Evolutionary conservation across 1,140 invertebrate genomes (phyloP).

Genomic region (Argopecten irradians): DNA sequence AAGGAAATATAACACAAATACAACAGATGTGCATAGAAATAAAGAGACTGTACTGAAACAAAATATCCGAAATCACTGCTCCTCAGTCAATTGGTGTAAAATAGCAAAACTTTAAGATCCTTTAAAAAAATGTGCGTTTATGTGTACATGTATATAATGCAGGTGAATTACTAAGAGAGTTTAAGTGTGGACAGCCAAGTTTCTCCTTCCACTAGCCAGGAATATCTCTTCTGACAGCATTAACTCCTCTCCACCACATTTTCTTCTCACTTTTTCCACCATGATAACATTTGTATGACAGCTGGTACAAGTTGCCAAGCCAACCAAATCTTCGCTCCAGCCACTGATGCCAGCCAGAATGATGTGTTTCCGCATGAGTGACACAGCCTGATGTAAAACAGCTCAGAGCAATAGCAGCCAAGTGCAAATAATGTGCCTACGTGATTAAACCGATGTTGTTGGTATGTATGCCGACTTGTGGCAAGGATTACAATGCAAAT

Average conservation of each 20-base stretch:
- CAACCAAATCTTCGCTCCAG: constrained; percentile 14
- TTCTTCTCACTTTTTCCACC: constrained; percentile 9
- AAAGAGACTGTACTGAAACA: too few species aligned
- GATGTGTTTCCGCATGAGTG: constrained; percentile 15
- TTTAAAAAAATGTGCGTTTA: too few species aligned
- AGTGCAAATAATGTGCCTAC: constrained; percentile 16
- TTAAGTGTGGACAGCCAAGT: not conserved
- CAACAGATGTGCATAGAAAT: too few species aligned
- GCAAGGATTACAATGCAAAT: constrained; percentile 11
- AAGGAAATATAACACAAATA: too few species aligned
- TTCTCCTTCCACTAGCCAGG: not conserved
- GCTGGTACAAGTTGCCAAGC: constrained; percentile 13
- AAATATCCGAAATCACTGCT: too few species aligned
- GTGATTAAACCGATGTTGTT: constrained; percentile 4
- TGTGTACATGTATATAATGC: too few species aligned
- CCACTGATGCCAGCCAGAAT: constrained; percentile 20
- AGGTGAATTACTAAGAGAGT: not conserved
- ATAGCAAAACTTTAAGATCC: too few species aligned
- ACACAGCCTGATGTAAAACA: constrained; percentile 8
- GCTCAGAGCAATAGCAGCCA: constrained; percentile 12
- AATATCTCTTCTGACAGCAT: not conserved
- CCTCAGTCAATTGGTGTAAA: too few species aligned
- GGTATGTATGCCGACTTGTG: not conserved
- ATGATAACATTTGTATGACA: constrained; percentile 23
- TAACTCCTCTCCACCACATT: not conserved